These are phyloP conservation scores for Epinotia ramella DNA, from an alignment of 2,888 invertebrate species.

Conservation along the genomic window DNA sequence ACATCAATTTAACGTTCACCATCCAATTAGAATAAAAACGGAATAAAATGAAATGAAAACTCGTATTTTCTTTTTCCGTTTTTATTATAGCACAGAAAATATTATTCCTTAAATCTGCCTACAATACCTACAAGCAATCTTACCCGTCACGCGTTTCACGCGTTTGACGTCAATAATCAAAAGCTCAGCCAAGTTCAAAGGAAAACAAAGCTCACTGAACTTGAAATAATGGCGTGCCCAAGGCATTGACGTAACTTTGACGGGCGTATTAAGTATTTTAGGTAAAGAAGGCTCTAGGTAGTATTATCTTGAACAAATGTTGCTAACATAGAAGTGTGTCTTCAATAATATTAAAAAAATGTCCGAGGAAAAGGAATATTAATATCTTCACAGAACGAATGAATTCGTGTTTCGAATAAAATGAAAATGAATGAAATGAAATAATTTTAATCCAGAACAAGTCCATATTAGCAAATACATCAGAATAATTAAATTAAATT, in stretches of 20 bases:
- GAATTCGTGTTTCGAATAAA: too few relatives aligned
- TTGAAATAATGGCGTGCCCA: slow-evolving; percentile 31
- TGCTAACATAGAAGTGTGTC: not conserved
- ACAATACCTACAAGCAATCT: not conserved
- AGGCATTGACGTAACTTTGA: slow-evolving; percentile 19
- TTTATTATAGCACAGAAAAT: too few relatives aligned
- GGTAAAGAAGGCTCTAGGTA: not conserved
- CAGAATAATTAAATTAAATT: too few relatives aligned
- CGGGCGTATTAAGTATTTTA: not conserved
- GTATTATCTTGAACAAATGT: not conserved
- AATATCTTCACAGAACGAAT: too few relatives aligned
- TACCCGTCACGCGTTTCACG: slow-evolving; percentile 21
- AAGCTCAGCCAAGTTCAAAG: slow-evolving; percentile 16
- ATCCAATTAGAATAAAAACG: not conserved
- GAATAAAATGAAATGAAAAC: too few relatives aligned
- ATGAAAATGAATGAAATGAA: too few relatives aligned
- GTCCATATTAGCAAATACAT: too few relatives aligned
- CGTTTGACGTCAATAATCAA: slow-evolving; percentile 33
- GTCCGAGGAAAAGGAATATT: too few relatives aligned
- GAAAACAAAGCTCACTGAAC: slow-evolving; percentile 39
- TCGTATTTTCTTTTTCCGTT: too few relatives aligned
- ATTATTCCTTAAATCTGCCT: too few relatives aligned
- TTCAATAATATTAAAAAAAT: not conserved
- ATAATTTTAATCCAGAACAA: too few relatives aligned
- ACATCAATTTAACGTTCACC: not conserved